phyloP scores from a whole-genome alignment of 2,113 vertebrate genomes.

The Ramphastos sulfuratus region DNA sequence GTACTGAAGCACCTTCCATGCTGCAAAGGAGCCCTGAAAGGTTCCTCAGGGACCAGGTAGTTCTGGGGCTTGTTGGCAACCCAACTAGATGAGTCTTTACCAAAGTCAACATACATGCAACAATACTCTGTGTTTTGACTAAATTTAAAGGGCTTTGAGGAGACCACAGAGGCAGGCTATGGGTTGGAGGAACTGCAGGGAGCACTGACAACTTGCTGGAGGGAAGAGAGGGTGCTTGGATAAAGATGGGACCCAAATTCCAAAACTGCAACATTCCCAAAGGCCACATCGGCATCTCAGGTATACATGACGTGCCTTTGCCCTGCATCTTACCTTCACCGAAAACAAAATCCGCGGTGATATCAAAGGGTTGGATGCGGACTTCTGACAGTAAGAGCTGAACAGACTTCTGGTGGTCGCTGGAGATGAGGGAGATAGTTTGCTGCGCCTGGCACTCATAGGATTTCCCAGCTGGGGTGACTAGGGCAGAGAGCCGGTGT shows the following conservation, averaged over 20 bases:
- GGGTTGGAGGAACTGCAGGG: not conserved
- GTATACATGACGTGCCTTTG: accelerated
- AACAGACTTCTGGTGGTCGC: conserved; percentile 90
- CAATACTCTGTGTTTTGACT: accelerated
- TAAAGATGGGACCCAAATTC: not conserved
- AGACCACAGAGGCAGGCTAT: not conserved
- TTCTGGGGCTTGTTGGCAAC: not conserved
- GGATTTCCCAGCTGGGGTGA: conserved; percentile 90
- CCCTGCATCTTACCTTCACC: conserved; percentile 84
- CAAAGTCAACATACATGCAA: accelerated
- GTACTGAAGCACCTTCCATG: accelerated
- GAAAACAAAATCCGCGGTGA: conserved; percentile 92
- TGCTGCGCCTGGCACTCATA: conserved; percentile 90
- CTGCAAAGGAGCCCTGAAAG: not conserved
- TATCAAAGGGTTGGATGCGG: conserved; percentile 96
- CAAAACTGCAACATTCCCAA: not conserved
- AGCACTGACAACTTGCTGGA: not conserved
- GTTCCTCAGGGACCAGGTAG: not conserved
- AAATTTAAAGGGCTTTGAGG: not conserved
- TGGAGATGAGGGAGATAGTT: conserved; percentile 89
- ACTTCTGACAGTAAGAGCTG: conserved; percentile 88
- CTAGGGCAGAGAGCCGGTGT: conserved; percentile 87
- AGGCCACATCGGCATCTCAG: accelerated
- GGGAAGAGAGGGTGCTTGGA: not conserved
- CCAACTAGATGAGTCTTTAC: not conserved